Evolutionary conservation across 2,888 invertebrate species (phyloP), one percentile per base, ranked within the genome.

Genomic region (Zelleria hepariella): DNA sequence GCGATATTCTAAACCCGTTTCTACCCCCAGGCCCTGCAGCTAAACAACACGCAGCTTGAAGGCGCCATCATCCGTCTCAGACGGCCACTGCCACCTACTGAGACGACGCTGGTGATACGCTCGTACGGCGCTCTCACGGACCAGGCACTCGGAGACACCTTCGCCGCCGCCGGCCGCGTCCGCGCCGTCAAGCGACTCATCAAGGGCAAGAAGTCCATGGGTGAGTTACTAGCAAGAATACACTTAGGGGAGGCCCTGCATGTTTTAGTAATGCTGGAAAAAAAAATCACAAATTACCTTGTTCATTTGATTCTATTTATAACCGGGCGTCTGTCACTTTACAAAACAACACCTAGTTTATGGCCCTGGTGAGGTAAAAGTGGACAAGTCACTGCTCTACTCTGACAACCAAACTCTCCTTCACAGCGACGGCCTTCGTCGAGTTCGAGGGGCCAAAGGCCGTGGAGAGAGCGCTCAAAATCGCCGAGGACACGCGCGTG

Each of bases 391-490:
- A 42, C 32, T 15, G 15, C 32, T 15, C 2, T 1, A 42, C 32
- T n/a, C n/a, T n/a, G n/a, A n/a, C n/a, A n/a, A n/a, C n/a, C n/a
- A n/a, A n/a, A n/a, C n/a, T n/a, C n/a, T 15, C 15, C 5, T 27
- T 10, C 23, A 51, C 76, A 86, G 86, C 72, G 0, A 80, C 84
- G 6, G 76, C 75, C 5, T 86, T 86, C 66, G 68, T 86, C 4
- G 84, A 86, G 60, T 80, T 86, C 56, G 82, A 83, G 49, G 77
- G 82, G 0, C 82, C 82, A 0, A 74, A 75, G 20, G 67, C 82
- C 0, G 78, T 82, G 2, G 73, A 77, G 15, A 66, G 67, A 7
- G 86, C 86, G 0, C 55, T 82, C 6, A 70, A 72, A 52, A 63
- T 72, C 54, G 70, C 73, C 4, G 66, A 68, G 8, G 72, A 69